Percentiles rank a stretch among this genome's conserved stretches.
Conservation (phyloP, 1,140 invertebrate genomes). For the Bombyx mori region DNA sequence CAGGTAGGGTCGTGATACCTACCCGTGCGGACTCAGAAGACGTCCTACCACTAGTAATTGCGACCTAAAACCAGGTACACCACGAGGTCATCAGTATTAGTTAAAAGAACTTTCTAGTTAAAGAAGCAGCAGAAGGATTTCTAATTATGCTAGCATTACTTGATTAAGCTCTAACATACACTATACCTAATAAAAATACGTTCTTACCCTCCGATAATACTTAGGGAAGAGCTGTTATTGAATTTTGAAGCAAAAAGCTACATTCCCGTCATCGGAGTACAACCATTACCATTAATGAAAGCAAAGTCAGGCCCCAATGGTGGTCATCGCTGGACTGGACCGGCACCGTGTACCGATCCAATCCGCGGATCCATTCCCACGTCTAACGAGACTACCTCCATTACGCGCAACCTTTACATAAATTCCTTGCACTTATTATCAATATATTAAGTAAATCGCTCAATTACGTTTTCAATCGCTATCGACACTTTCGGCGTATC, state of each 20-base stretch:
- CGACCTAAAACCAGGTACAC: too few relatives aligned
- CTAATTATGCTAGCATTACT: too few relatives aligned
- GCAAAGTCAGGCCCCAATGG: slow-evolving; percentile 45
- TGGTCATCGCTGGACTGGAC: slow-evolving; percentile 42
- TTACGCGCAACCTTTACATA: slow-evolving; percentile 60
- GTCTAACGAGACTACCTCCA: slow-evolving; percentile 61
- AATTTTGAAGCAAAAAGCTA: slow-evolving; percentile 32
- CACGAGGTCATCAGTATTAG: too few relatives aligned
- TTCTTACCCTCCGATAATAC: too few relatives aligned
- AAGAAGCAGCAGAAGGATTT: too few relatives aligned
- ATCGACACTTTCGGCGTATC: slow-evolving; percentile 45
- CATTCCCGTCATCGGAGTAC: slow-evolving; percentile 38
- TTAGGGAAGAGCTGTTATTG: too few relatives aligned
- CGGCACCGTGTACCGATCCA: slow-evolving; percentile 34
- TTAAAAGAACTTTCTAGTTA: too few relatives aligned
- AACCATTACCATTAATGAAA: slow-evolving; percentile 56
- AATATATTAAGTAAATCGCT: slow-evolving; percentile 62
- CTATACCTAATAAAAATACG: too few relatives aligned
- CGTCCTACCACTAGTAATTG: too few relatives aligned
- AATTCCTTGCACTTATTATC: slow-evolving; percentile 53
- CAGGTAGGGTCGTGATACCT: too few relatives aligned
- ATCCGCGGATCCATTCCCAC: slow-evolving; percentile 42
- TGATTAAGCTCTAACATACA: too few relatives aligned
- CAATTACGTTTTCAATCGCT: slow-evolving; percentile 57
- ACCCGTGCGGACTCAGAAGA: too few relatives aligned